phyloP scores from a whole-genome alignment of 2,888 invertebrate genomes.

The Actias luna region DNA sequence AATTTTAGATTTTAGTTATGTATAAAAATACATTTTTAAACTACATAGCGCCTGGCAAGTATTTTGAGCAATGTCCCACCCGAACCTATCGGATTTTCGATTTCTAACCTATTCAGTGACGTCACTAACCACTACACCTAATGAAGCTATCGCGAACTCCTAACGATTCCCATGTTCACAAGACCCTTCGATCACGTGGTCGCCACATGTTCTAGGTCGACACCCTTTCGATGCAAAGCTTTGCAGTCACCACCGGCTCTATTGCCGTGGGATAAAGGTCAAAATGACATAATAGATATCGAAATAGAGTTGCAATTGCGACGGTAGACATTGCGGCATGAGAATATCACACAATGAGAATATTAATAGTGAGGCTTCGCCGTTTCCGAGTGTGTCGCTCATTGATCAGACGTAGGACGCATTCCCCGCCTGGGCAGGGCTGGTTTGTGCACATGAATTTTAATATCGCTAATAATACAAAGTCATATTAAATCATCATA shows the following conservation, averaged over 20 bases:
- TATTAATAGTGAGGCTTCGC: constrained; percentile 40
- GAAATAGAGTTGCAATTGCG: neutral
- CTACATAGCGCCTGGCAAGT: too few relatives aligned
- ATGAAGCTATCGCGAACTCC: neutral
- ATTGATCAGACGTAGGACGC: neutral
- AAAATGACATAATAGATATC: neutral
- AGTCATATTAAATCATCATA: too few relatives aligned
- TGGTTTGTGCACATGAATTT: too few relatives aligned
- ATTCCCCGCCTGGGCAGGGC: neutral
- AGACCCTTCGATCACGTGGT: constrained; percentile 27
- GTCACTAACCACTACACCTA: neutral
- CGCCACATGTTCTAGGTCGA: constrained; percentile 37
- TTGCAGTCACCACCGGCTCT: constrained; percentile 2
- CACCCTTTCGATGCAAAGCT: constrained; percentile 27
- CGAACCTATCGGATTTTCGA: neutral
- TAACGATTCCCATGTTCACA: constrained; percentile 5
- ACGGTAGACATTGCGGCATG: constrained; percentile 35
- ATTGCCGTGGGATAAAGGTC: neutral
- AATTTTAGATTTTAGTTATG: too few relatives aligned
- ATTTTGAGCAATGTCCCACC: too few relatives aligned
- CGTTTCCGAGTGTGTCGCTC: constrained; percentile 28
- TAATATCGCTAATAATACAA: too few relatives aligned
- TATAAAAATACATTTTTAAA: too few relatives aligned
- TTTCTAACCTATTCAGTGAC: neutral
- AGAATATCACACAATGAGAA: constrained; percentile 38